These are phyloP conservation scores for Vanessa atalanta DNA, from an alignment of 1,140 invertebrate species.

Conservation along the genomic window DNA sequence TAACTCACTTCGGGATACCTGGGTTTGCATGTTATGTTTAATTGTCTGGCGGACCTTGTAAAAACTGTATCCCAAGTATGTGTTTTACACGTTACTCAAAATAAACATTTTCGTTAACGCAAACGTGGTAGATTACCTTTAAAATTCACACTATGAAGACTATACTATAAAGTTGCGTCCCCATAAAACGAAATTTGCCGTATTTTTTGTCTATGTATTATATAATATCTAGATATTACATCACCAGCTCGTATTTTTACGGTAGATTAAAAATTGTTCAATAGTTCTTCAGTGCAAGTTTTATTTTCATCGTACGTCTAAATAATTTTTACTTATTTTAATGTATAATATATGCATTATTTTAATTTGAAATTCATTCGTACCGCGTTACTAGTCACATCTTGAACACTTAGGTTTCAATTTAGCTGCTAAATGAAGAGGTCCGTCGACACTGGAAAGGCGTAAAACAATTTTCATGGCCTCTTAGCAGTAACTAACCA, in stretches of 20 bases:
- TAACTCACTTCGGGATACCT: constrained; percentile 29
- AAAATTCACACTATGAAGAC: no score
- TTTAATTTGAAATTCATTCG: neutral
- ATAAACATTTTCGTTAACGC: no score
- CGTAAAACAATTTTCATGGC: constrained; percentile 78
- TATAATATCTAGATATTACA: no score
- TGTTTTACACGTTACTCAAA: no score
- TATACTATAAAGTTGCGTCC: no score
- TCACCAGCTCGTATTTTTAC: no score
- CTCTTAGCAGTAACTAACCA: constrained; percentile 67
- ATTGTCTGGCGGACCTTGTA: constrained; percentile 12
- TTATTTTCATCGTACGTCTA: no score
- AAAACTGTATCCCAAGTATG: neutral
- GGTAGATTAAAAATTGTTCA: no score
- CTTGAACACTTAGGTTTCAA: constrained; percentile 55
- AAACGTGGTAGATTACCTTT: no score
- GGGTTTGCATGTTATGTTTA: constrained; percentile 19
- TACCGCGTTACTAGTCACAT: neutral
- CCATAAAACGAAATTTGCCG: no score
- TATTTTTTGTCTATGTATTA: no score
- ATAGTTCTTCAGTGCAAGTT: no score
- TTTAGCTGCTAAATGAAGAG: constrained; percentile 69
- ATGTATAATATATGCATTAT: neutral
- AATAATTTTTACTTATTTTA: neutral
- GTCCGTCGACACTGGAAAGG: constrained; percentile 72